These are phyloP conservation scores for Rotaria magnacalcarata DNA, from an alignment of 2,888 invertebrate species.

Conservation along the genomic window DNA sequence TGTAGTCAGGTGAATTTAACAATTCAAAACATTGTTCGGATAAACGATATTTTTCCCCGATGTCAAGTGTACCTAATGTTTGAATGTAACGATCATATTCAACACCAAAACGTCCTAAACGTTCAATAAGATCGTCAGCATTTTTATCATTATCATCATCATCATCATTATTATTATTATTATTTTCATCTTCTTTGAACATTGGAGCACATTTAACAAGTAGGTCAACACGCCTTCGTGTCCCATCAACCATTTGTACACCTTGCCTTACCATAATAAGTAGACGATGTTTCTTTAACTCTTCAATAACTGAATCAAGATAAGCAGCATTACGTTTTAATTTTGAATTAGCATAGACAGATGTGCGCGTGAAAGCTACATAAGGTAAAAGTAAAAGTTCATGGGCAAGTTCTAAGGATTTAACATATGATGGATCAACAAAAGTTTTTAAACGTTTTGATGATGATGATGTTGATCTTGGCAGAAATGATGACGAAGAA, in stretches of 20 bases:
- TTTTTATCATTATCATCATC: neutral
- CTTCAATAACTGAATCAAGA: constrained; percentile 17
- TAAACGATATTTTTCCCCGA: constrained; percentile 8
- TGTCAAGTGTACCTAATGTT: constrained; percentile 13
- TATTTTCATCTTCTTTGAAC: constrained; percentile 16
- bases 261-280: constrained; percentile 19
- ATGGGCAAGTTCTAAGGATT: constrained; percentile 1
- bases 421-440: neutral
- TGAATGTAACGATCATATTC: constrained; percentile 17
- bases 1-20: neutral
- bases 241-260: constrained; percentile 11
- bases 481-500: neutral
- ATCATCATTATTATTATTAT: neutral
- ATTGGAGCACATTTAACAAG: constrained; percentile 10
- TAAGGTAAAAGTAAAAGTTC: neutral
- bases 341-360: constrained; percentile 8
- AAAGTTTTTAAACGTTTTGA: constrained; percentile 5
- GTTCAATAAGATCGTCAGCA: neutral
- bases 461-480: neutral
- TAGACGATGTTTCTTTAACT: neutral
- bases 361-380: neutral
- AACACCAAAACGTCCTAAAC: constrained; percentile 16
- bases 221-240: constrained; percentile 4
- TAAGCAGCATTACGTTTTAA: constrained; percentile 14
- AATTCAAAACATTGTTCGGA: constrained; percentile 4